Conservation (phyloP, 1,140 invertebrate species). For the Zaprionus camerounensis region DNA sequence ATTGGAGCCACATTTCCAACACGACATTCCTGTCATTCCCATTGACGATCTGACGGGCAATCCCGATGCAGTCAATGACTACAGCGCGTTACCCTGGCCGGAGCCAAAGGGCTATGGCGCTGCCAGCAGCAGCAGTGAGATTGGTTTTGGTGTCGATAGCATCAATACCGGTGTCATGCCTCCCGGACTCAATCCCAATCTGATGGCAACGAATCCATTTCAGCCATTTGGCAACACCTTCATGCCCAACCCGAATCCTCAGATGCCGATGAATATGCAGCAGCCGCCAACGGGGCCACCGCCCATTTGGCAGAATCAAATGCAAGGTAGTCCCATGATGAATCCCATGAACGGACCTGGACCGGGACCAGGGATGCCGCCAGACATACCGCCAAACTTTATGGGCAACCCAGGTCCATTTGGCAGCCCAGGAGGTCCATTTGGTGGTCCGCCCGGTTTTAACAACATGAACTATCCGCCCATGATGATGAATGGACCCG, state of each 20-base stretch:
- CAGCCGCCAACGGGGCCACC: slow-evolving; percentile 46
- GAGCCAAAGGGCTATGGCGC: slow-evolving; percentile 89
- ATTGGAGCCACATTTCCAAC: slow-evolving; percentile 89
- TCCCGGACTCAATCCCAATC: slow-evolving; percentile 70
- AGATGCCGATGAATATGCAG: slow-evolving; percentile 37
- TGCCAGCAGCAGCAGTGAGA: slow-evolving; percentile 26
- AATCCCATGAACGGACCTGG: slow-evolving; percentile 49
- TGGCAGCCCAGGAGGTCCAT: slow-evolving; percentile 60
- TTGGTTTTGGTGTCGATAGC: slow-evolving; percentile 46
- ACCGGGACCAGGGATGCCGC: slow-evolving; percentile 50
- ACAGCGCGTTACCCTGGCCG: slow-evolving; percentile 90
- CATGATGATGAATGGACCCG: slow-evolving; percentile 78
- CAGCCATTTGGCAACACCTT: slow-evolving; percentile 62
- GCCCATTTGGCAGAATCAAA: slow-evolving; percentile 66
- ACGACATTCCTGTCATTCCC: slow-evolving; percentile 93
- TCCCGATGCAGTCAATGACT: slow-evolving; percentile 91
- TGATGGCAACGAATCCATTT: slow-evolving; percentile 62
- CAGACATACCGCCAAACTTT: slow-evolving; percentile 64
- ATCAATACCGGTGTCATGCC: slow-evolving; percentile 85
- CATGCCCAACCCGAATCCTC: slow-evolving; percentile 36
- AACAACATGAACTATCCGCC: slow-evolving; percentile 67
- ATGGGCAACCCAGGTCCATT: slow-evolving; percentile 62
- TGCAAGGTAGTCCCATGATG: slow-evolving; percentile 50
- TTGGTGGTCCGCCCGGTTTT: slow-evolving; percentile 55
- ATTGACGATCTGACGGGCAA: slow-evolving; percentile 94